Percentiles rank a stretch among this genome's conserved stretches.
These are phyloP conservation scores for Anser cygnoides DNA, from an alignment of 2,113 vertebrate species.

Conservation along the genomic window DNA sequence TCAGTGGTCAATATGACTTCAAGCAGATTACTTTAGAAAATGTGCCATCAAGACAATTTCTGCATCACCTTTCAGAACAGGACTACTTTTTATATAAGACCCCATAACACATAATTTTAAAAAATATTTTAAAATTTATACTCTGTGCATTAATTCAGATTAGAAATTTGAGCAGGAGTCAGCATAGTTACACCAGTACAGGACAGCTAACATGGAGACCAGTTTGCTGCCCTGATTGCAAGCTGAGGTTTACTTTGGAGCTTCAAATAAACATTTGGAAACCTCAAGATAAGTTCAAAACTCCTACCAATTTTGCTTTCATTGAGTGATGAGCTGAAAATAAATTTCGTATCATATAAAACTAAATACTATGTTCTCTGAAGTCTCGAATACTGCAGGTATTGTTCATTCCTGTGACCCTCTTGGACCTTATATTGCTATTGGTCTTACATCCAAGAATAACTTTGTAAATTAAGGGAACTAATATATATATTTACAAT, in stretches of 20 bases:
- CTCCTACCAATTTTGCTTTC: not conserved
- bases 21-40: not conserved
- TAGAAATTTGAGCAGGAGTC: not conserved
- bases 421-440: not conserved
- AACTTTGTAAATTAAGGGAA: not conserved
- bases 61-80: not conserved
- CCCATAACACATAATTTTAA: not conserved
- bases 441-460: not conserved
- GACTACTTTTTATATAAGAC: not conserved
- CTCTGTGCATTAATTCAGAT: not conserved
- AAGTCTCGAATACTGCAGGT: not conserved
- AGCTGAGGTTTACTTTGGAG: not conserved
- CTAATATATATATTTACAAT: not conserved
- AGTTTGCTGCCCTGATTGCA: not conserved
- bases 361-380: not conserved
- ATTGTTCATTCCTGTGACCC: not conserved
- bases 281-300: not conserved
- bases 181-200: not conserved
- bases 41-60: not conserved
- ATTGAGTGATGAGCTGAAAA: not conserved
- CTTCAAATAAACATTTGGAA: not conserved
- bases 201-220: not conserved
- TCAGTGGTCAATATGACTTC: not conserved
- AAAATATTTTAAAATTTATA: not conserved
- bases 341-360: not conserved